Percentiles rank a stretch among this genome's conserved stretches.
phyloP scores from a whole-genome alignment of 2,797 vertebrate genomes.

The Micrastur ruficollis region DNA sequence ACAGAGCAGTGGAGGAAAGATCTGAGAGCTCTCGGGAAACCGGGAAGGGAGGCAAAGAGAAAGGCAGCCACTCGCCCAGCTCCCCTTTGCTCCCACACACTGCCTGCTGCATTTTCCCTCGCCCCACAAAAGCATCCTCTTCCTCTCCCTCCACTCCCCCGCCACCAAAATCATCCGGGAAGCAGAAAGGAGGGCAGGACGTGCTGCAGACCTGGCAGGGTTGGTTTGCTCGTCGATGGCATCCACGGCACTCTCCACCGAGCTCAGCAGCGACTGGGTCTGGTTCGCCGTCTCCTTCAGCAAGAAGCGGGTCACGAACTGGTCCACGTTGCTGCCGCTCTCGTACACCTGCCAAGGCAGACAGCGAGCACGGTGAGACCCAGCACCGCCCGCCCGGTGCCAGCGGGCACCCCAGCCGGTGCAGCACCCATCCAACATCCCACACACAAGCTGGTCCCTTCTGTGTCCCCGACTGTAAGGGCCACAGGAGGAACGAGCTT shows the following conservation, averaged over 20 bases:
- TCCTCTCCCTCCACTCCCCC: neutral
- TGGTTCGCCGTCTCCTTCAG: slow-evolving; percentile 96
- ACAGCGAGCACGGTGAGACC: fast-evolving
- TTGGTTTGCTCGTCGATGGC: slow-evolving; percentile 94
- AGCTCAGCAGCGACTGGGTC: slow-evolving; percentile 93
- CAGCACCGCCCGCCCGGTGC: fast-evolving
- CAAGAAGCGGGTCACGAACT: slow-evolving; percentile 96
- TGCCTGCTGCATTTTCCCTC: fast-evolving
- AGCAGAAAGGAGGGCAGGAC: neutral
- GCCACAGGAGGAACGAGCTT: neutral
- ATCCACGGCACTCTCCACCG: slow-evolving; percentile 95
- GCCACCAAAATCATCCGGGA: fast-evolving
- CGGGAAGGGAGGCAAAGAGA: neutral
- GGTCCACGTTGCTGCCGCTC: slow-evolving; percentile 90
- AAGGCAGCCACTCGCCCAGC: fast-evolving
- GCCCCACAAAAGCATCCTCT: fast-evolving
- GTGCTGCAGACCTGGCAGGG: slow-evolving; percentile 73
- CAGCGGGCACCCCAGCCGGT: fast-evolving
- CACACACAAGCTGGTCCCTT: fast-evolving
- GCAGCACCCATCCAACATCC: fast-evolving
- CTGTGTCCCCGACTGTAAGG: fast-evolving
- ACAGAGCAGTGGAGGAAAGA: fast-evolving
- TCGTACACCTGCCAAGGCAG: slow-evolving; percentile 86
- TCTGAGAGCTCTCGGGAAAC: neutral
- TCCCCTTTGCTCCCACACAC: neutral